Evolutionary conservation across 64 coral and sea anemone genomes (phyloP).

Genomic region (Cladopsammia gracilis): DNA sequence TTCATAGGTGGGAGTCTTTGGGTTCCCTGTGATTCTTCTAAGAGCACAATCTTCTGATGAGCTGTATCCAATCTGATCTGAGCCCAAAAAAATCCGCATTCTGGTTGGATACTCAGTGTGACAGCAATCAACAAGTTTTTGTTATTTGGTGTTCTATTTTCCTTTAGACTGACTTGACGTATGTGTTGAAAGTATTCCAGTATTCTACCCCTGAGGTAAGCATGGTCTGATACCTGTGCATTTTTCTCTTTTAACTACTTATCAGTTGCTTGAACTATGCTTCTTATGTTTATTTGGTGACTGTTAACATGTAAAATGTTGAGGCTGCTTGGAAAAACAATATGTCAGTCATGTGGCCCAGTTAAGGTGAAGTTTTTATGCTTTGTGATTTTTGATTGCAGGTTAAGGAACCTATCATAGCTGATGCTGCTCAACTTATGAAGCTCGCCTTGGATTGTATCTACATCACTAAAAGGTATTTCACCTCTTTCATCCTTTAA

Average conservation of each 20-base stretch:
- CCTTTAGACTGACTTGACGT: constrained; percentile 80
- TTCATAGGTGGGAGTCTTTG: no score
- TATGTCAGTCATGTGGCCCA: no score
- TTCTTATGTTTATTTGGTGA: no score
- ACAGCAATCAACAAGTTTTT: neutral
- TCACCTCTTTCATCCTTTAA: neutral
- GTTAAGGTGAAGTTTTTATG: no score
- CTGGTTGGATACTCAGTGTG: neutral
- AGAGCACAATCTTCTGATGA: no score
- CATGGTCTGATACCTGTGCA: neutral
- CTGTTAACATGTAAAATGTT: no score
- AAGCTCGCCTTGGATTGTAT: constrained; percentile 96
- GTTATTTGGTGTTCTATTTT: neutral
- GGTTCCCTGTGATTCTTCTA: no score
- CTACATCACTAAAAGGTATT: constrained; percentile 91
- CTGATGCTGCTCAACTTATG: constrained; percentile 84
- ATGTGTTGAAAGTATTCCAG: constrained; percentile 90
- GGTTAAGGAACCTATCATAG: constrained; percentile 90
- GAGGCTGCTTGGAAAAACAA: no score
- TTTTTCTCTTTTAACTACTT: no score
- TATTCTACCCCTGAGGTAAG: constrained; percentile 92
- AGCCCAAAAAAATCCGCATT: neutral
- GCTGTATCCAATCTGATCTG: no score
- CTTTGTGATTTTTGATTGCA: neutral
- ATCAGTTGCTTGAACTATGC: no score